phyloP scores from a whole-genome alignment of 2,113 vertebrate genomes.

The Gallinago paraguaiae region DNA sequence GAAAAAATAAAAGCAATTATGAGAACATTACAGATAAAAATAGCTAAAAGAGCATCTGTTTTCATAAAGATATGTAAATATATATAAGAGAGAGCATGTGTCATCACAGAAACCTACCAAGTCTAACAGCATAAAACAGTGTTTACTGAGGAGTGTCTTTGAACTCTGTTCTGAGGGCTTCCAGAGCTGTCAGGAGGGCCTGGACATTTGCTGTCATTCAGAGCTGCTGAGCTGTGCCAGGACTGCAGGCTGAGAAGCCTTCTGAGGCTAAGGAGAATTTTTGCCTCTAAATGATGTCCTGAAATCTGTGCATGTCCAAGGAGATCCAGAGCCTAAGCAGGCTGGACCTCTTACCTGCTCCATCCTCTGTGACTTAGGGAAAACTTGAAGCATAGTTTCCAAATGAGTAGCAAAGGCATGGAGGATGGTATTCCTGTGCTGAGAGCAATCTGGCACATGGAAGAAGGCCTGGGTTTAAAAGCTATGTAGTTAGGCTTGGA shows the following conservation, averaged over 20 bases:
- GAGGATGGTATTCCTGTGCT: neutral
- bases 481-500: neutral
- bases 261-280: conserved; percentile 18
- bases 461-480: neutral
- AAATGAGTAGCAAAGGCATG: neutral
- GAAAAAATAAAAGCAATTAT: conserved; percentile 45
- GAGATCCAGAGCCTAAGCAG: neutral
- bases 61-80: neutral
- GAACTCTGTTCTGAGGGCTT: neutral
- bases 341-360: neutral
- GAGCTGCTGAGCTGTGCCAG: neutral
- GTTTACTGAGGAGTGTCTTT: neutral
- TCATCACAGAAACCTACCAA: neutral
- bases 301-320: neutral
- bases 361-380: neutral
- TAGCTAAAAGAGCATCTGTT: neutral
- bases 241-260: neutral
- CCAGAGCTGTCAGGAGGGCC: neutral
- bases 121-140: neutral
- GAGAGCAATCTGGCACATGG: neutral
- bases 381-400: conserved; percentile 15
- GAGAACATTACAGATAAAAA: conserved; percentile 17
- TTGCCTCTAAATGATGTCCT: neutral
- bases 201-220: neutral
- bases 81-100: neutral